Base-by-base conservation (phyloP, 1,140 invertebrate genomes). In the Rhyzopertha dominica region DNA sequence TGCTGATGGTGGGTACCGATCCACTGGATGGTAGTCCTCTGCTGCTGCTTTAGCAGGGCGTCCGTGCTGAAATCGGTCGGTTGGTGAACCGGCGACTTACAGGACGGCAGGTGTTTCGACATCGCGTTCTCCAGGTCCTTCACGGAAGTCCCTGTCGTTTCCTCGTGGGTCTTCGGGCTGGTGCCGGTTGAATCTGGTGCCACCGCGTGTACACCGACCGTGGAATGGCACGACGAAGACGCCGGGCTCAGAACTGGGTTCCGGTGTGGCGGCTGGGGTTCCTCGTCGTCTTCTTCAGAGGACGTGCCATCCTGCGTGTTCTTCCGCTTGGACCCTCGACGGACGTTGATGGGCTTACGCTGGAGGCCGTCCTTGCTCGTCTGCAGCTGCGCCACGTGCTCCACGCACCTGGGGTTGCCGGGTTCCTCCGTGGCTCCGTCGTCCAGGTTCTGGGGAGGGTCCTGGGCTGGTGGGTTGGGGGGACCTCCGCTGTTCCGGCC, bases 41-140 rank as follows among this genome's bases (percentile, higher is more conserved):
- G 84, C 49, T 87, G 84, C 47, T 84, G 81, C 50, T 87, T 89
- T 10, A 92, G 67, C 5, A 92, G 65, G 1, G 88, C 81, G 61
- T 92, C 89, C 0, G 89, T 84, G 45, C 87, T 90, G 60, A 91
- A 91, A 60, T 92, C 88, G 0, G 88, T 87, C 1, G 84, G 81
- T 53, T 84, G 75, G 53, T 85, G 80, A 0, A 60, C 60, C 3
- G 74, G 72, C 5, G 75, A 77, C 3, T 78, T 72, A 36, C 77
- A 78, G 53, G 78, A 75, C 0, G 92, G 91, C 26, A 95, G 70
- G 71, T 96, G 92, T 63, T 95, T 93, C 14, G 92, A 94, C 92
- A 95, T 97, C 9, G 90, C 91, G 57, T 94, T 90, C 67, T 97
- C 92, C 47, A 95, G 71, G 58, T 95, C 91, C 65, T 92, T 90